phyloP scores from a whole-genome alignment of 2,113 vertebrate genomes.

The Orcinus orca region DNA sequence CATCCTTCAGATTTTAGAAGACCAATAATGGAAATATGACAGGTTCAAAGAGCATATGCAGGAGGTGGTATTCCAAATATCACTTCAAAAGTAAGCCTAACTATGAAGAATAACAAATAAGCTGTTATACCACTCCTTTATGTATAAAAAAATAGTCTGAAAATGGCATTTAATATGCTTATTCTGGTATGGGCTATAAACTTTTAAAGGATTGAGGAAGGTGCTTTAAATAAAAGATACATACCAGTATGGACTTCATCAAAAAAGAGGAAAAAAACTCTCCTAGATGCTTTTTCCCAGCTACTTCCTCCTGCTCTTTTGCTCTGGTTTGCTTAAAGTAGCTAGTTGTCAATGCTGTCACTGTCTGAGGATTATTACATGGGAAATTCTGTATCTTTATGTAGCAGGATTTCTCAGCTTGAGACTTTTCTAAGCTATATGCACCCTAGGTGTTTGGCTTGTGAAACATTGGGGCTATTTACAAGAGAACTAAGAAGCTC shows the following conservation, averaged over 20 bases:
- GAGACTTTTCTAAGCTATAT: conserved; percentile 23
- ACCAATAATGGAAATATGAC: neutral
- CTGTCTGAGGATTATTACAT: conserved; percentile 3
- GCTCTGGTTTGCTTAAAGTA: neutral
- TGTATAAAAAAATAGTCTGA: neutral
- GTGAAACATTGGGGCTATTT: neutral
- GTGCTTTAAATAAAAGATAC: conserved; percentile 17
- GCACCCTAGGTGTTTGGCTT: neutral
- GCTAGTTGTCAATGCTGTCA: neutral
- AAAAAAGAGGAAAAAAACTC: neutral
- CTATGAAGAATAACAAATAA: neutral
- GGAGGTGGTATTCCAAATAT: neutral
- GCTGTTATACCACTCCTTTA: neutral
- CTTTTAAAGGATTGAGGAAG: neutral
- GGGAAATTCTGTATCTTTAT: conserved; percentile 37
- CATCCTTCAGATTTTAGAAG: neutral
- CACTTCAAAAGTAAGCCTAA: neutral
- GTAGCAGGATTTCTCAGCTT: neutral
- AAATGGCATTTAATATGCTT: neutral
- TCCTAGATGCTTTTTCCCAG: neutral
- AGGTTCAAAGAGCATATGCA: neutral
- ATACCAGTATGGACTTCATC: neutral
- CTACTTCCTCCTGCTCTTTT: neutral
- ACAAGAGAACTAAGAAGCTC: neutral
- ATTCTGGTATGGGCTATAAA: neutral